These are phyloP conservation scores for Carassius gibelio DNA, from an alignment of 2,113 vertebrate species.

Conservation along the genomic window DNA sequence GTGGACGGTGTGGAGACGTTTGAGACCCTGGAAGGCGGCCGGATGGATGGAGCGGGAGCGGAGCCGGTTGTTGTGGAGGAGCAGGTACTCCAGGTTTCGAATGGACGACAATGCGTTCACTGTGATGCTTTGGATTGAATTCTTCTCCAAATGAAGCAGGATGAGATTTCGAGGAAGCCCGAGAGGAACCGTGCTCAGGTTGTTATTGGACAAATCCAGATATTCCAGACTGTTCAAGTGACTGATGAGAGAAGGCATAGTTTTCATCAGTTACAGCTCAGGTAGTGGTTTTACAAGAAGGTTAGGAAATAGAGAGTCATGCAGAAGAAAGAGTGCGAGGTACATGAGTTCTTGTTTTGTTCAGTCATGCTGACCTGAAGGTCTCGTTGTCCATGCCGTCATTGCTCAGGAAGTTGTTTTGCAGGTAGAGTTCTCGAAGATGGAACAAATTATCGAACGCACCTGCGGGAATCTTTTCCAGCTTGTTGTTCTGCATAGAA, in stretches of 20 bases:
- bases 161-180: constrained; percentile 91
- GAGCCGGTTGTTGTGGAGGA: constrained; percentile 94
- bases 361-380: constrained; percentile 81
- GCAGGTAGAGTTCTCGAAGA: constrained; percentile 91
- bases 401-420: constrained; percentile 91
- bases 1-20: constrained; percentile 95
- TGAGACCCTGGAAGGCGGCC: constrained; percentile 88
- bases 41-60: constrained; percentile 88
- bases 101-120: constrained; percentile 83
- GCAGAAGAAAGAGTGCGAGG: not conserved
- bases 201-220: constrained; percentile 96
- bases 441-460: constrained; percentile 84
- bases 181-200: constrained; percentile 85
- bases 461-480: constrained; percentile 91
- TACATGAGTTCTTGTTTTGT: not conserved
- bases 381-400: constrained; percentile 92
- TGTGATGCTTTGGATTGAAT: constrained; percentile 84
- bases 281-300: not conserved
- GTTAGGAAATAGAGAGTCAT: not conserved
- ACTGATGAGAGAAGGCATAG: constrained; percentile 68
- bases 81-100: constrained; percentile 91
- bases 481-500: constrained; percentile 85
- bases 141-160: constrained; percentile 95
- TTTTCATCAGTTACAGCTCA: not conserved
- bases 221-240: constrained; percentile 91